phyloP scores from a whole-genome alignment of 1,140 invertebrate genomes.

The Macrocentrus cingulum region DNA sequence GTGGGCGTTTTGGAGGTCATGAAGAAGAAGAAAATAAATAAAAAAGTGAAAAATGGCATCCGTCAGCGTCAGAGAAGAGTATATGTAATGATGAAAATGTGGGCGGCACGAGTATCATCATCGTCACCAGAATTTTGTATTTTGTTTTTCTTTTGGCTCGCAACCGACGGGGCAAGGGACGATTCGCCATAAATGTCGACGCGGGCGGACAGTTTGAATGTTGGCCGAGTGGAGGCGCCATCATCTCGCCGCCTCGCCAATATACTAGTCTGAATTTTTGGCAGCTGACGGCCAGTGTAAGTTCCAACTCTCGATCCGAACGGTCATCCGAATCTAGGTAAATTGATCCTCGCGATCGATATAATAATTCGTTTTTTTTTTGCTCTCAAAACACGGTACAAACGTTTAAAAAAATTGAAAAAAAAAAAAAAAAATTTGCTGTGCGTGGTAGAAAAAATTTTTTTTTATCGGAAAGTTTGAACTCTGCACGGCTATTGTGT shows the following conservation, averaged over 20 bases:
- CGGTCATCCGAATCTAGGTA: conserved; percentile 59
- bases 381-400: too few species aligned
- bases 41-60: not conserved
- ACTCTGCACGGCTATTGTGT: conserved; percentile 8
- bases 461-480: not conserved
- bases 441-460: too few species aligned
- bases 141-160: not conserved
- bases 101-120: not conserved
- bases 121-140: not conserved
- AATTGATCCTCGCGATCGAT: conserved; percentile 38
- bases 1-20: not conserved
- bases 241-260: conserved; percentile 36
- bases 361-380: not conserved
- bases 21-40: not conserved
- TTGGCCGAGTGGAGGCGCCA: conserved; percentile 43
- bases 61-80: not conserved
- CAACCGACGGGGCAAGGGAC: conserved; percentile 5
- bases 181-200: conserved; percentile 40
- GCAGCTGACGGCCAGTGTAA: conserved; percentile 53
- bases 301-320: conserved; percentile 59
- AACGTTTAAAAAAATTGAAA: too few species aligned
- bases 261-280: conserved; percentile 58
- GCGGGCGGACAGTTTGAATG: conserved; percentile 28
- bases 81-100: not conserved
- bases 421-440: too few species aligned